Evolutionary conservation across 2,888 invertebrate species (phyloP), one percentile per base, ranked within the genome.

Genomic region (Perizoma affinitatum): DNA sequence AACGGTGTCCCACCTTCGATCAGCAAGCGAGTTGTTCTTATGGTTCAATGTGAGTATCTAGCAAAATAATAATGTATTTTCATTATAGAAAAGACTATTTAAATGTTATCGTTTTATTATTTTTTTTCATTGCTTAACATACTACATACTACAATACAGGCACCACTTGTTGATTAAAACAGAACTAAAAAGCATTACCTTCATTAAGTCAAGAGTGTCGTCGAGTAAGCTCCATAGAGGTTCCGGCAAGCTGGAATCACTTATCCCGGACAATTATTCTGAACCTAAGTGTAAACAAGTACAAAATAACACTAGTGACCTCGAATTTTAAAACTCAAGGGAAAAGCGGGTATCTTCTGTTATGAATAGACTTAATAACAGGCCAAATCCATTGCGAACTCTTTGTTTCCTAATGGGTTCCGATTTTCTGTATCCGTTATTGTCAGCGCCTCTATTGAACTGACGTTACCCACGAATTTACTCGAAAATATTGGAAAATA

Each of bases 1-100:
- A 98, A 98, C 80, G 97, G 97, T 52, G 97, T 98, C 0, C 97
- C 97, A 34, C 98, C 98, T 10, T 96, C 97, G 44, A 97, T 97
- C 79, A 97, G 97, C 91, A 96, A 97, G 84, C 93, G 96, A 69
- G 96, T 97, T 58, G 94, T 96, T 73, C 93, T 97, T 46, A 94
- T 96, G 88, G 97, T 97, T 56, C 96, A 96, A 90, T 96, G 96
- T 96, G 92, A 96, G 96, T 95, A 58, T 6, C 10, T 9, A 49
- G 38, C 36, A 42, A 42, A 42, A 10, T 42, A 5, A 40, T 40
- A 40, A 40, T 7, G 5, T 40, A 7, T 7, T 4, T 40, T 1
- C 22, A 22, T 22, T 22, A 22, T 22, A 22, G 3, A 1, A 22
- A 22, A 22, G 22, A 22, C 3, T 1, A 22, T 22, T 22, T 22